These are phyloP conservation scores for Entelurus aequoreus DNA, from an alignment of 2,113 vertebrate genomes.

Conservation along the genomic window DNA sequence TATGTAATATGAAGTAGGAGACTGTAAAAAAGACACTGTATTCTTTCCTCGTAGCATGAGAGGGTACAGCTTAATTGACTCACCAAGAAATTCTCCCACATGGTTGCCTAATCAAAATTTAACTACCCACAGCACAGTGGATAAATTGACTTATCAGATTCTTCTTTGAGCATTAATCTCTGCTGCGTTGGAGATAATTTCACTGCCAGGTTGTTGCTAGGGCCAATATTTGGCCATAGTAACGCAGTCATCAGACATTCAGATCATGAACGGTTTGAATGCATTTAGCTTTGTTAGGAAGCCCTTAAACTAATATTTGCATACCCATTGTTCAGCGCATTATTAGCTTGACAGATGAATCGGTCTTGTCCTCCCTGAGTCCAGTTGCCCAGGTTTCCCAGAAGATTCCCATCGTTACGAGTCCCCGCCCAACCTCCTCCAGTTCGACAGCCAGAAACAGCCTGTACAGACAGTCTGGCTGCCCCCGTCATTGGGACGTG, in stretches of 20 bases:
- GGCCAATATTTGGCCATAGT: neutral
- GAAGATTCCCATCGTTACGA: too few species aligned
- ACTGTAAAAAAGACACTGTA: too few species aligned
- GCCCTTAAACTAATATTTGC: too few species aligned
- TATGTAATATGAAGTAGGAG: too few species aligned
- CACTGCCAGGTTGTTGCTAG: neutral
- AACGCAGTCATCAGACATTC: too few species aligned
- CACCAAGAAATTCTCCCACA: neutral
- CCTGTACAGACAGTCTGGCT: constrained; percentile 37
- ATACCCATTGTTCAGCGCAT: too few species aligned
- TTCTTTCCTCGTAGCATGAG: constrained; percentile 26
- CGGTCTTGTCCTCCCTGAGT: neutral
- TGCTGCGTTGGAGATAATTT: neutral
- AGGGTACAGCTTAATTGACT: constrained; percentile 17
- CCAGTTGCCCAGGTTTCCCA: neutral
- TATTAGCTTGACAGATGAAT: too few species aligned
- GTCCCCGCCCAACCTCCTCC: neutral
- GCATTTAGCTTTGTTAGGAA: too few species aligned
- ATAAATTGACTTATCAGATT: neutral
- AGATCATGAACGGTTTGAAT: too few species aligned
- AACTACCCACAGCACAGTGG: constrained; percentile 1
- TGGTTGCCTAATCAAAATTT: neutral
- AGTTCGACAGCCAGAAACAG: constrained; percentile 25
- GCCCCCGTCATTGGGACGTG: constrained; percentile 69
- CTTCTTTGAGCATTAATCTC: neutral